Evolutionary conservation across 30 jellyfish, hydroid and myxozoan species (phyloP).

Genomic region (Aurelia aurita): DNA sequence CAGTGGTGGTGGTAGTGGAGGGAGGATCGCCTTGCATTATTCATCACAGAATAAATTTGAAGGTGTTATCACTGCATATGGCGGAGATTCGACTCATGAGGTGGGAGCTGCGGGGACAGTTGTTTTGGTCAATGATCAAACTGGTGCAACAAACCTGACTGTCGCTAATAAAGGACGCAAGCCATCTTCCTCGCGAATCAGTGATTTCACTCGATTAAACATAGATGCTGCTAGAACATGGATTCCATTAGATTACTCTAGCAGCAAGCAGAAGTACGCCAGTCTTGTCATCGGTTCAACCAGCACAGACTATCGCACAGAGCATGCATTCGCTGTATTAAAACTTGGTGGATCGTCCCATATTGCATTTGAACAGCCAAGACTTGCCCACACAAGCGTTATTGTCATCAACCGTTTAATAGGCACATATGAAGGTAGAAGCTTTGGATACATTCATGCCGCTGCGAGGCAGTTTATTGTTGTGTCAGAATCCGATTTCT

Average conservation of each 20-base stretch:
- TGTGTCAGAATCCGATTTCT: slow-evolving; percentile 37
- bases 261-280: slow-evolving; percentile 20
- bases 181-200: slow-evolving; percentile 44
- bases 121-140: slow-evolving; percentile 12
- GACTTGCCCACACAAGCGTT: slow-evolving; percentile 22
- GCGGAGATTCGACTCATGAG: slow-evolving; percentile 66
- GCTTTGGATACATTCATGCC: slow-evolving; percentile 64
- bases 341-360: slow-evolving; percentile 65
- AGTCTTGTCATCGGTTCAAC: slow-evolving; percentile 29
- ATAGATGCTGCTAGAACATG: slow-evolving; percentile 70
- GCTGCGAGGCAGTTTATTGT: slow-evolving; percentile 43
- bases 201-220: slow-evolving; percentile 31
- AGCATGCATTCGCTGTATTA: slow-evolving; percentile 27
- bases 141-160: slow-evolving; percentile 41
- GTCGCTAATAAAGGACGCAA: slow-evolving; percentile 52
- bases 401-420: slow-evolving; percentile 13
- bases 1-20: slow-evolving; percentile 80
- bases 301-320: slow-evolving; percentile 17
- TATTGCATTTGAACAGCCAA: slow-evolving; percentile 50
- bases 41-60: slow-evolving; percentile 17
- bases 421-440: slow-evolving; percentile 34
- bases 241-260: slow-evolving; percentile 30
- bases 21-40: slow-evolving; percentile 62
- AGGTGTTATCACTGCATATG: slow-evolving; percentile 48
- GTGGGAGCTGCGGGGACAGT: slow-evolving; percentile 71